phyloP scores from a whole-genome alignment of 23 tunicate species.

The Botrylloides violaceus region DNA sequence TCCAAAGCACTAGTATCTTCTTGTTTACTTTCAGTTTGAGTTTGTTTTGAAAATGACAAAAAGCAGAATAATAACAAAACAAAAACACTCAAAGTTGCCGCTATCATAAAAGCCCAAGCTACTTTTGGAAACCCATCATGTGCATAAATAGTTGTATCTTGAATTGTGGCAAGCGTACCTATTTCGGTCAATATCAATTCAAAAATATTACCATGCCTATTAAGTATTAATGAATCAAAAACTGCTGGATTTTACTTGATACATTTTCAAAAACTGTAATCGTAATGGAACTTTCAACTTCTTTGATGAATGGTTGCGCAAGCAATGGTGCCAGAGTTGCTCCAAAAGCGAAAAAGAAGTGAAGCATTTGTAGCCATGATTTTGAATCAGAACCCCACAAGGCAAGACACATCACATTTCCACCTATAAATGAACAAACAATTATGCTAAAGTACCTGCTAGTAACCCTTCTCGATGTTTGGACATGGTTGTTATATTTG shows the following conservation, averaged over 20 bases:
- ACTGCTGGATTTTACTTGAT: too few species aligned
- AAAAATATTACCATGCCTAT: too few species aligned
- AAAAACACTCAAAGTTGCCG: conserved; percentile 15
- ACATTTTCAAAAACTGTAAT: too few species aligned
- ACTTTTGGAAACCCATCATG: conserved; percentile 29
- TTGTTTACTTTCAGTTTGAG: conserved; percentile 26
- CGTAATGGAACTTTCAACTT: too few species aligned
- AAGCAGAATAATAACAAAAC: conserved; percentile 31
- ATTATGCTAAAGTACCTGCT: too few species aligned
- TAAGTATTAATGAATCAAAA: too few species aligned
- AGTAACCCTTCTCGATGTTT: too few species aligned
- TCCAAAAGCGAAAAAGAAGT: conserved; percentile 76
- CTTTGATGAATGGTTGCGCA: conserved; percentile 67
- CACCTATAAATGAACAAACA: conserved; percentile 35
- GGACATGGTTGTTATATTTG: too few species aligned
- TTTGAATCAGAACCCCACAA: conserved; percentile 73
- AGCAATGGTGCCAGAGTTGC: conserved; percentile 54
- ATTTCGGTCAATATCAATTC: background rate
- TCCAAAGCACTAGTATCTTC: conserved; percentile 51
- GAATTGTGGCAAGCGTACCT: background rate
- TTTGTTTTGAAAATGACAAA: conserved; percentile 24
- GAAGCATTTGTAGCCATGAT: conserved; percentile 65
- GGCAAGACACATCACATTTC: conserved; percentile 70
- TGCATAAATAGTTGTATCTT: background rate
- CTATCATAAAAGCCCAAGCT: conserved; percentile 43